phyloP scores from a whole-genome alignment of 2,888 invertebrate species.

The Pristionchus mayeri region DNA sequence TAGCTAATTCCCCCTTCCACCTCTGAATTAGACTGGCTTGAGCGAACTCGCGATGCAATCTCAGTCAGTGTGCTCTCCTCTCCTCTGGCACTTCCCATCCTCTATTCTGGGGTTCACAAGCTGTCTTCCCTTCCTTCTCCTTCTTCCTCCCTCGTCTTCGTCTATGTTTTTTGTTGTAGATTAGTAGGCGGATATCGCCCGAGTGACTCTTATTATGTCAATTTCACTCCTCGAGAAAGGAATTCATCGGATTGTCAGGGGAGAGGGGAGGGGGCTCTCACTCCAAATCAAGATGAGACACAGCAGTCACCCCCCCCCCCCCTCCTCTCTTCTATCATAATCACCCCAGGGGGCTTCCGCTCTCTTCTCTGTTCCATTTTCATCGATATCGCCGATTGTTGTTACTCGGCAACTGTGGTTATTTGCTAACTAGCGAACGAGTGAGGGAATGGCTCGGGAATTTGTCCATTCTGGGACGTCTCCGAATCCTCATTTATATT shows the following conservation, averaged over 20 bases:
- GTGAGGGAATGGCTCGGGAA: neutral
- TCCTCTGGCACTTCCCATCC: neutral
- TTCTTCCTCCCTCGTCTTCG: neutral
- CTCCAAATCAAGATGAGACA: neutral
- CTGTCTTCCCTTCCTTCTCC: neutral
- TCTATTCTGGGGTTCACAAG: neutral
- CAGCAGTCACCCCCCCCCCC: too few species aligned
- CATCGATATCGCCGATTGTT: neutral
- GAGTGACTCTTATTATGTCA: conserved; percentile 9
- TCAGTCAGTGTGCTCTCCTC: neutral
- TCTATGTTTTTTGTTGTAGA: too few species aligned
- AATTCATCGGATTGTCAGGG: too few species aligned
- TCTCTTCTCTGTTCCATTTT: neutral
- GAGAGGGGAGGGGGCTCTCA: too few species aligned
- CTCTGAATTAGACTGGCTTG: neutral
- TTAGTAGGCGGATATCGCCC: neutral
- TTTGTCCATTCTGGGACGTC: neutral
- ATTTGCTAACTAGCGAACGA: neutral
- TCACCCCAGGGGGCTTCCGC: neutral
- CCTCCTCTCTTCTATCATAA: neutral
- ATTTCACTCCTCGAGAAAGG: neutral
- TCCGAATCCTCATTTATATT: neutral
- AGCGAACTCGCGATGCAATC: too few species aligned
- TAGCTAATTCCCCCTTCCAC: neutral
- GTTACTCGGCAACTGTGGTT: neutral